A percentile compares a stretch with the other conserved stretches of the same genome.
Evolutionary conservation across 2,113 vertebrate species (phyloP).

Genomic region (Nyctereutes procyonoides): DNA sequence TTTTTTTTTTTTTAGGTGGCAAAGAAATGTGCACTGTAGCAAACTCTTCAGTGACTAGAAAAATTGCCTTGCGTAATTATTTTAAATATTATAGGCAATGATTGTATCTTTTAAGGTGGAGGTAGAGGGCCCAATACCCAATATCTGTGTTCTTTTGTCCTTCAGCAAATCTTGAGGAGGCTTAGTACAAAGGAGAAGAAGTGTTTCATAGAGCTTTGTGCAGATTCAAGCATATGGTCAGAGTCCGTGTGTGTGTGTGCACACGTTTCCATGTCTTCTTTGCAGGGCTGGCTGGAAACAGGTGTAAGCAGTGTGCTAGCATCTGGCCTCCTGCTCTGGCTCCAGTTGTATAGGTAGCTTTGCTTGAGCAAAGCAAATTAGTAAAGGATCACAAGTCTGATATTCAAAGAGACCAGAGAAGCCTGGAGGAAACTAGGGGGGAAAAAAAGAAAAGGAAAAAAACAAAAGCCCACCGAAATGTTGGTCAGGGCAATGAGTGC

Average conservation of each 20-base stretch:
- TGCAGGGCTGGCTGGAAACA: conserved; percentile 65
- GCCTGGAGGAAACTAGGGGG: not conserved
- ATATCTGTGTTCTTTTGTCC: conserved; percentile 18
- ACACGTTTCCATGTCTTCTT: not conserved
- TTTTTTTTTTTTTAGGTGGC: not conserved
- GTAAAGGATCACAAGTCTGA: not conserved
- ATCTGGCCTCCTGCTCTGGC: conserved; percentile 72
- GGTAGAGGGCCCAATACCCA: not conserved
- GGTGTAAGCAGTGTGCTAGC: conserved; percentile 66
- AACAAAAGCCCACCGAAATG: not conserved
- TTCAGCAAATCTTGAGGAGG: conserved; percentile 10
- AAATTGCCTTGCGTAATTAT: not conserved
- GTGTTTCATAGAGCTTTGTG: not conserved
- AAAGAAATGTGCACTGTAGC: not conserved
- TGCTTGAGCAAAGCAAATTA: conserved; percentile 68
- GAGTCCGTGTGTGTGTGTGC: not conserved
- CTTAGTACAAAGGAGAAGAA: conserved; percentile 28
- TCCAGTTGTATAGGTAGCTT: conserved; percentile 24
- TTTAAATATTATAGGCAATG: not conserved
- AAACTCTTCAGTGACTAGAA: not conserved
- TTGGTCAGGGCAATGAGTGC: too few relatives aligned
- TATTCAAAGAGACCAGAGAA: not conserved
- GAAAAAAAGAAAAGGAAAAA: not conserved
- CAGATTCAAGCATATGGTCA: conserved; percentile 60
- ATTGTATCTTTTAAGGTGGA: not conserved